Conservation (phyloP, 2,888 invertebrate genomes). For the Saturnia japonica region DNA sequence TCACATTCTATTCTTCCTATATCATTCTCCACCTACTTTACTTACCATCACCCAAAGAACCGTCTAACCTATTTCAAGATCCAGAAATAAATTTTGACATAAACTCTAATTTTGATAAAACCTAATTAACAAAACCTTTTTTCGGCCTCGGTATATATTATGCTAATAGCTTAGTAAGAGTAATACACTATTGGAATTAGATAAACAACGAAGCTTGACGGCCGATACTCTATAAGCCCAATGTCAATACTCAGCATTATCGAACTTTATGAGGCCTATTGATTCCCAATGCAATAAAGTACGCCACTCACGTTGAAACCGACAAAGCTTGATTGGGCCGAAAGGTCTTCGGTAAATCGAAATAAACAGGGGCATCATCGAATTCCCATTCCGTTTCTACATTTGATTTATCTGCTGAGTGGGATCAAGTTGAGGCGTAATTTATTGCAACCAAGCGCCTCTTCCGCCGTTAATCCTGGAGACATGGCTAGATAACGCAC, state of each 20-base stretch:
- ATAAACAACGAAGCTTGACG: conserved; percentile 2
- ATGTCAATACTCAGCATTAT: conserved; percentile 17
- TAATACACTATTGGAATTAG: not conserved
- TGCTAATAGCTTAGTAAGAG: not conserved
- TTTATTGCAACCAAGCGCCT: conserved; percentile 61
- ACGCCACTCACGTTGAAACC: conserved; percentile 49
- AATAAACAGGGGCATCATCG: conserved; percentile 62
- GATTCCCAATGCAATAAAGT: conserved; percentile 34
- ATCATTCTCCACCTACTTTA: no score
- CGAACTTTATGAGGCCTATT: conserved; percentile 22
- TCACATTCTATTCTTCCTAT: no score
- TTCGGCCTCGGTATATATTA: not conserved
- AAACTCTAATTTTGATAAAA: not conserved
- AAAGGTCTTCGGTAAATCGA: conserved; percentile 51
- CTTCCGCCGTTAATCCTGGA: conserved; percentile 62
- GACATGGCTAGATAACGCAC: conserved; percentile 60
- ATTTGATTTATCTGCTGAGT: conserved; percentile 73
- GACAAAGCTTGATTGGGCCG: conserved; percentile 46
- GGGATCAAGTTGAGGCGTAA: conserved; percentile 67
- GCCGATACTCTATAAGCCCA: conserved; percentile 10
- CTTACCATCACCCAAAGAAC: no score
- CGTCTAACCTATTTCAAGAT: no score
- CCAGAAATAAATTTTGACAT: not conserved
- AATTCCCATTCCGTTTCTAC: conserved; percentile 65
- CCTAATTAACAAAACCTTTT: not conserved